These are phyloP conservation scores for Netelia inedita DNA, from an alignment of 2,888 invertebrate species.

Conservation along the genomic window DNA sequence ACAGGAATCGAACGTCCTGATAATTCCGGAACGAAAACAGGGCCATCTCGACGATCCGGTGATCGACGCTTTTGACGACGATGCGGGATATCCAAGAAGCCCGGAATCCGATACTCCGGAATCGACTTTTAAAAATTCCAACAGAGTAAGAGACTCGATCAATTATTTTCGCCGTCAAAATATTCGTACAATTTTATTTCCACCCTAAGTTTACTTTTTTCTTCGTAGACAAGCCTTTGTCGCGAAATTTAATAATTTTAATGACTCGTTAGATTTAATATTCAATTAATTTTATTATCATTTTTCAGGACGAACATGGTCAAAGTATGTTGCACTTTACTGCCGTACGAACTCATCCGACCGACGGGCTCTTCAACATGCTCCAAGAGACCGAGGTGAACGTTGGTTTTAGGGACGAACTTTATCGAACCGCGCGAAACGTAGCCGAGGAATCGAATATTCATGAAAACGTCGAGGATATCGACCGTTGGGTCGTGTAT, in stretches of 20 bases:
- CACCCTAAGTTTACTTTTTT: neutral
- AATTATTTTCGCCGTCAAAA: neutral
- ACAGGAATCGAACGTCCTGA: conserved; percentile 81
- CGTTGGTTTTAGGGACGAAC: conserved; percentile 93
- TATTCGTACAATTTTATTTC: neutral
- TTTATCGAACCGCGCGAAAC: conserved; percentile 95
- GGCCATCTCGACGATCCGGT: conserved; percentile 59
- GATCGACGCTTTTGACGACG: conserved; percentile 77
- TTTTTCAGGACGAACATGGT: conserved; percentile 92
- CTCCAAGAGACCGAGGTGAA: conserved; percentile 93
- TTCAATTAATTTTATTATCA: too few species aligned
- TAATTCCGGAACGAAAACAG: conserved; percentile 76
- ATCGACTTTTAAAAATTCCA: conserved; percentile 77
- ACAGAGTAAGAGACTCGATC: conserved; percentile 67
- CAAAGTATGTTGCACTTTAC: conserved; percentile 96
- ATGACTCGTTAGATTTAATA: too few species aligned
- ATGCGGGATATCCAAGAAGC: conserved; percentile 81
- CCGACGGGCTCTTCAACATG: conserved; percentile 92
- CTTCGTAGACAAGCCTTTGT: neutral
- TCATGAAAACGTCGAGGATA: conserved; percentile 92
- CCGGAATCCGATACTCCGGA: conserved; percentile 80
- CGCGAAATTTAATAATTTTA: conserved; percentile 4
- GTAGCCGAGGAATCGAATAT: conserved; percentile 93
- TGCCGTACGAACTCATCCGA: conserved; percentile 92
- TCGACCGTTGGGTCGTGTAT: conserved; percentile 92